These are phyloP conservation scores for Onchidella celtica DNA, from an alignment of 2,888 invertebrate genomes.

Conservation along the genomic window DNA sequence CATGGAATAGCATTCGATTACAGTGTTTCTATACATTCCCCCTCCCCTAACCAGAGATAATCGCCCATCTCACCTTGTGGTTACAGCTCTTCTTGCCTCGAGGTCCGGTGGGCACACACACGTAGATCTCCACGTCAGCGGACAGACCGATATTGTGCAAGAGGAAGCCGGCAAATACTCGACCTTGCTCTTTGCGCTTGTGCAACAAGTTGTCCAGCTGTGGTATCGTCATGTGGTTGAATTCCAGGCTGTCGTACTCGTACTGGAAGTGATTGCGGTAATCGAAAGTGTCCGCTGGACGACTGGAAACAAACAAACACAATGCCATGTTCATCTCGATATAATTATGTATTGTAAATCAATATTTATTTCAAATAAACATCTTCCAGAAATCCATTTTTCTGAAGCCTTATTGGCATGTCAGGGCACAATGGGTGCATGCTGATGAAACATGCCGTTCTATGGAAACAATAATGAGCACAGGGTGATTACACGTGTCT, in stretches of 20 bases:
- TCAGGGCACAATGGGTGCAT: too few relatives aligned
- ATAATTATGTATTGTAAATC: too few relatives aligned
- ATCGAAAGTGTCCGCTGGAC: slow-evolving; percentile 50
- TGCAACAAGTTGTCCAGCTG: slow-evolving; percentile 53
- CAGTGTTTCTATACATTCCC: too few relatives aligned
- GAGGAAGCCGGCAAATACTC: slow-evolving; percentile 57
- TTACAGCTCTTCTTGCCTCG: slow-evolving; percentile 25
- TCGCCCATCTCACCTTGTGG: slow-evolving; percentile 16
- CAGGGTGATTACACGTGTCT: too few relatives aligned
- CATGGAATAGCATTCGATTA: too few relatives aligned
- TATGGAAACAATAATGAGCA: too few relatives aligned
- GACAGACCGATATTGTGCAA: slow-evolving; percentile 53
- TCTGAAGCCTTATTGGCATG: too few relatives aligned
- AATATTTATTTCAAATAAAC: too few relatives aligned
- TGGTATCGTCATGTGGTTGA: slow-evolving; percentile 56
- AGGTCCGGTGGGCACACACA: slow-evolving; percentile 50
- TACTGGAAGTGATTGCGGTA: slow-evolving; percentile 55
- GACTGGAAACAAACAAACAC: not conserved
- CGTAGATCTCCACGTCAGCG: slow-evolving; percentile 52
- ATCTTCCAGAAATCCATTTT: too few relatives aligned
- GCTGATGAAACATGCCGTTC: too few relatives aligned
- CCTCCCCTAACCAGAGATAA: not conserved
- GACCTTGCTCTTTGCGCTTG: slow-evolving; percentile 34
- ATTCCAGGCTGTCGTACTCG: slow-evolving; percentile 55
- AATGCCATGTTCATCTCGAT: not conserved